A percentile compares a stretch with the other conserved stretches of the same genome.
These are phyloP conservation scores for Cyanoliseus patagonus DNA, from an alignment of 2,113 vertebrate species.

Conservation along the genomic window DNA sequence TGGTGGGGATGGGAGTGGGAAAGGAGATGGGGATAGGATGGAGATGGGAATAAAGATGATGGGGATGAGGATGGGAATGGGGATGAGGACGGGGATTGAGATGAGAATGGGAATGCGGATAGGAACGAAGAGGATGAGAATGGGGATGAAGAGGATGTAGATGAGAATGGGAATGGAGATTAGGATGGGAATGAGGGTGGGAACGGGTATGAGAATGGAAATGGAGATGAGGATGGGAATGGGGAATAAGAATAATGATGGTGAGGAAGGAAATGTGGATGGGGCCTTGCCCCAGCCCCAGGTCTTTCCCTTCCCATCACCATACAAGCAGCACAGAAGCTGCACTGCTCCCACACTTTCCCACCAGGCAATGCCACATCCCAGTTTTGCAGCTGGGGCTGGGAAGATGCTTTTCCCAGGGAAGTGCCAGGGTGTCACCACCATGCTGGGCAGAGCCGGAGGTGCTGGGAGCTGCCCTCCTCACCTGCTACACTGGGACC, in stretches of 20 bases:
- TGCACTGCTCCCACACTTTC: neutral
- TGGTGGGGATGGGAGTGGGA: neutral
- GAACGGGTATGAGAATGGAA: neutral
- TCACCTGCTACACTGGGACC: neutral
- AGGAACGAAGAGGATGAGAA: neutral
- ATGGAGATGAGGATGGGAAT: too few species aligned
- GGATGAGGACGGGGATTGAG: too few species aligned
- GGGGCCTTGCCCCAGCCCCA: neutral
- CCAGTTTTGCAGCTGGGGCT: rapidly evolving
- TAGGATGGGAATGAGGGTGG: neutral
- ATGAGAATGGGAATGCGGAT: neutral
- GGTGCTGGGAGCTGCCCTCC: rapidly evolving
- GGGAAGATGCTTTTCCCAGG: neutral
- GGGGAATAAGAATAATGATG: too few species aligned
- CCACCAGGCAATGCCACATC: neutral
- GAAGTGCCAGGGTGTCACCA: neutral
- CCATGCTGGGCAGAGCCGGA: rapidly evolving
- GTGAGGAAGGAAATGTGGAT: neutral
- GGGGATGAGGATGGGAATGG: rapidly evolving
- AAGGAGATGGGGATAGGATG: too few species aligned
- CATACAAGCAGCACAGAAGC: rapidly evolving
- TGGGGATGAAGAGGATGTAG: too few species aligned
- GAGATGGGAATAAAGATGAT: too few species aligned
- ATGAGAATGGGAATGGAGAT: neutral
- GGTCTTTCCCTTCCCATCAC: neutral